Percentiles rank a stretch among this genome's conserved stretches.
Conservation (phyloP, 2,888 invertebrate species). For the Cremastinae sp. region DNA sequence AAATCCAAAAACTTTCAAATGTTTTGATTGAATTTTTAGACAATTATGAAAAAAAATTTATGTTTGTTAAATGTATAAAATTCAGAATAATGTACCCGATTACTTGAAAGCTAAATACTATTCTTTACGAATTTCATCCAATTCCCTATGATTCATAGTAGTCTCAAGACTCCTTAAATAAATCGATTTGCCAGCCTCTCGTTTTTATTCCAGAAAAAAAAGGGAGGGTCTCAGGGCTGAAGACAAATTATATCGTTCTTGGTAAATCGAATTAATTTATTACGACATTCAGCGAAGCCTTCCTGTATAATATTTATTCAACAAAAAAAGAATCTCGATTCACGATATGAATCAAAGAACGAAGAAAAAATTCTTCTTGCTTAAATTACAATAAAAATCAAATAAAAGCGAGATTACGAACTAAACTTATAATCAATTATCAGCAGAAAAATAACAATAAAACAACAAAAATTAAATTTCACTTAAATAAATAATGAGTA, state of each 20-base stretch:
- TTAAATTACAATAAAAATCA: too few relatives aligned
- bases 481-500: conserved; percentile 30
- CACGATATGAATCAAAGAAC: conserved; percentile 10
- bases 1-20: too few relatives aligned
- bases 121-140: too few relatives aligned
- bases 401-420: too few relatives aligned
- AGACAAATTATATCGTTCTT: background rate
- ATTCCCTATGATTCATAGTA: background rate
- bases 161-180: conserved; percentile 4
- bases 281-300: conserved; percentile 7
- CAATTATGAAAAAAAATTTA: too few relatives aligned
- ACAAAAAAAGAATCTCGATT: conserved; percentile 38
- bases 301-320: background rate
- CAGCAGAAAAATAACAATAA: conserved; percentile 27
- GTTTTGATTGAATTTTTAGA: too few relatives aligned
- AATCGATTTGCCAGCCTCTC: conserved; percentile 35
- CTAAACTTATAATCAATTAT: too few relatives aligned
- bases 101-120: too few relatives aligned
- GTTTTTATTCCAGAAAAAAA: conserved; percentile 1
- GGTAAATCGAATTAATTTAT: background rate
- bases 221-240: conserved; percentile 17
- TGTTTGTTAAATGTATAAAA: too few relatives aligned
- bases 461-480: conserved; percentile 16
- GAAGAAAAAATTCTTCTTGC: too few relatives aligned
- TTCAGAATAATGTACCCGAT: too few relatives aligned